phyloP scores from a whole-genome alignment of 2,113 vertebrate species.

The Seriola dumerili region DNA sequence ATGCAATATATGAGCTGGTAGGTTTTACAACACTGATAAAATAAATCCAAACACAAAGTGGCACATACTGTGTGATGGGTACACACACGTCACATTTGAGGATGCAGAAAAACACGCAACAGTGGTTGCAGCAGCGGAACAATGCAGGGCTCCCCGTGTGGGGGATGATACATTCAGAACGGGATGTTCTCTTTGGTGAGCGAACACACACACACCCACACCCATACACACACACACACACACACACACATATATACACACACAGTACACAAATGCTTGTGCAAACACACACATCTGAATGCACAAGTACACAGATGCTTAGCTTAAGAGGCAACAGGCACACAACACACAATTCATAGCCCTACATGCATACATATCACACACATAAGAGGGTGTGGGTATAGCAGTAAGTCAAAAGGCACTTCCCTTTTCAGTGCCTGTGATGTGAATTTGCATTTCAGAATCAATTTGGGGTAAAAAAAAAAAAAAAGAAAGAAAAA shows the following conservation, averaged over 20 bases:
- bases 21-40: neutral
- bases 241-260: slow-evolving; percentile 21
- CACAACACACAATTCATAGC: neutral
- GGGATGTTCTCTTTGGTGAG: slow-evolving; percentile 70
- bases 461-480: neutral
- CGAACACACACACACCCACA: slow-evolving; percentile 18
- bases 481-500: too few species aligned
- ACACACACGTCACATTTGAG: slow-evolving; percentile 25
- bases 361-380: neutral
- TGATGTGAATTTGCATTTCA: neutral
- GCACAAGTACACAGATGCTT: neutral
- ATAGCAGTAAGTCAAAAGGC: neutral
- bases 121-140: slow-evolving; percentile 55
- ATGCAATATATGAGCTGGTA: neutral
- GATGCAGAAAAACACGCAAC: slow-evolving; percentile 52
- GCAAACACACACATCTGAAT: neutral
- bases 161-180: slow-evolving; percentile 55
- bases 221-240: slow-evolving; percentile 11
- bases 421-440: neutral
- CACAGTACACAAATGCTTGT: neutral
- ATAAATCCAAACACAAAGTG: neutral
- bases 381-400: neutral
- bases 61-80: neutral
- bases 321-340: neutral
- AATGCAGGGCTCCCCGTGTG: slow-evolving; percentile 68